Conservation (phyloP, 2,113 vertebrate species). For the Indri indri region DNA sequence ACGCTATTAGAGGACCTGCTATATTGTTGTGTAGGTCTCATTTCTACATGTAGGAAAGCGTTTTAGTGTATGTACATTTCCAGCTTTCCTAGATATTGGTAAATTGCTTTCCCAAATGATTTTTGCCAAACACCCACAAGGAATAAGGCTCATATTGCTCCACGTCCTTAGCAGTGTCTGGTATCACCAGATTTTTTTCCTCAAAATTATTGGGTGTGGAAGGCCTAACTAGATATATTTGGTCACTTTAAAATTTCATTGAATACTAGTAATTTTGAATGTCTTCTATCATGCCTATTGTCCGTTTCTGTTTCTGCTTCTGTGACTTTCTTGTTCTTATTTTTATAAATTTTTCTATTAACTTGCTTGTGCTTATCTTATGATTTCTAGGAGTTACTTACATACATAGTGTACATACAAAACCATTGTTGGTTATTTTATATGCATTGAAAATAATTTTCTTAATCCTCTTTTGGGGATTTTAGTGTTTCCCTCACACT, state of each 20-base stretch:
- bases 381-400: not conserved
- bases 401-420: not conserved
- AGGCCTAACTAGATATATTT: not conserved
- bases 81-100: not conserved
- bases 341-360: not conserved
- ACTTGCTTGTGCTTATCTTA: constrained; percentile 1
- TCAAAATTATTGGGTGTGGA: not conserved
- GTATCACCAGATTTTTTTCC: not conserved
- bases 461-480: not conserved
- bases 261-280: not conserved
- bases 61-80: not conserved
- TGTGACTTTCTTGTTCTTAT: not conserved
- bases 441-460: not conserved
- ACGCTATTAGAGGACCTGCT: not conserved
- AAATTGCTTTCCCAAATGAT: not conserved
- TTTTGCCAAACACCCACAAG: not conserved
- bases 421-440: not conserved
- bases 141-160: not conserved
- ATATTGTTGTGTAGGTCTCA: not conserved
- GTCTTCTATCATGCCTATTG: not conserved
- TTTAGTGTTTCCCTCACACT: not conserved
- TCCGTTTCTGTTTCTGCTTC: not conserved
- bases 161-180: not conserved
- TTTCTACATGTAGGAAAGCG: not conserved
- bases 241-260: not conserved